Evolutionary conservation across 1,140 invertebrate species (phyloP).

Genomic region (Sitobion miscanthi): DNA sequence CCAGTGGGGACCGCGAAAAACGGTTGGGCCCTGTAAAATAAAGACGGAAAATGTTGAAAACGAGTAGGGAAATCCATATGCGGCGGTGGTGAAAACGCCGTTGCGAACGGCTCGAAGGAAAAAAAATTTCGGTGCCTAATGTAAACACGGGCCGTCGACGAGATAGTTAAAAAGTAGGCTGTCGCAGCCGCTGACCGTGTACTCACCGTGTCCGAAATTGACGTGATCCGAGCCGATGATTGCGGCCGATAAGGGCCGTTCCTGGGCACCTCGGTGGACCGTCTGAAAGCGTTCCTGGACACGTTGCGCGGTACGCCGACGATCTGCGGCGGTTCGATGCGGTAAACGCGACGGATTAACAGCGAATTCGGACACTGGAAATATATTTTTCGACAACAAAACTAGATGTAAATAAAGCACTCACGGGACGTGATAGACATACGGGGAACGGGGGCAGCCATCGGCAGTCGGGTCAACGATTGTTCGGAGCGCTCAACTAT

Average conservation of each 20-base stretch:
- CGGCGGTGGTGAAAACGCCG: neutral
- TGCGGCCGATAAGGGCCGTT: slow-evolving; percentile 20
- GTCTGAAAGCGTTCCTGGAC: slow-evolving; percentile 19
- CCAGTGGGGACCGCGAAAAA: neutral
- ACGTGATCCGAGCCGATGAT: slow-evolving; percentile 50
- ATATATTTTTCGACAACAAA: slow-evolving; percentile 56
- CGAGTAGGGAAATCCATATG: neutral
- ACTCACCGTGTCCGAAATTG: slow-evolving; percentile 53
- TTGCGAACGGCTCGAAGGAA: neutral
- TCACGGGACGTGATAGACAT: slow-evolving; percentile 48
- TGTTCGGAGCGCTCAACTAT: slow-evolving; percentile 48
- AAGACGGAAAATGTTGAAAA: neutral
- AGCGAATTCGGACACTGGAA: slow-evolving; percentile 47
- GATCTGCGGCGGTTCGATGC: slow-evolving; percentile 12
- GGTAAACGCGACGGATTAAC: slow-evolving; percentile 31
- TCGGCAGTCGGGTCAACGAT: slow-evolving; percentile 54
- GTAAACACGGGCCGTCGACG: slow-evolving; percentile 48
- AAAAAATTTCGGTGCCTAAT: slow-evolving; percentile 28
- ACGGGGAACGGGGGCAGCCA: slow-evolving; percentile 52
- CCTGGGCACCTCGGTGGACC: neutral
- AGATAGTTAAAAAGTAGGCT: slow-evolving; percentile 52
- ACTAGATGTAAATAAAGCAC: slow-evolving; percentile 56
- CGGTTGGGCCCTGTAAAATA: neutral
- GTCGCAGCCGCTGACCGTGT: slow-evolving; percentile 37
- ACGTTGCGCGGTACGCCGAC: slow-evolving; percentile 21